Conservation (phyloP, 1,140 invertebrate genomes). For the Drosophila erecta region DNA sequence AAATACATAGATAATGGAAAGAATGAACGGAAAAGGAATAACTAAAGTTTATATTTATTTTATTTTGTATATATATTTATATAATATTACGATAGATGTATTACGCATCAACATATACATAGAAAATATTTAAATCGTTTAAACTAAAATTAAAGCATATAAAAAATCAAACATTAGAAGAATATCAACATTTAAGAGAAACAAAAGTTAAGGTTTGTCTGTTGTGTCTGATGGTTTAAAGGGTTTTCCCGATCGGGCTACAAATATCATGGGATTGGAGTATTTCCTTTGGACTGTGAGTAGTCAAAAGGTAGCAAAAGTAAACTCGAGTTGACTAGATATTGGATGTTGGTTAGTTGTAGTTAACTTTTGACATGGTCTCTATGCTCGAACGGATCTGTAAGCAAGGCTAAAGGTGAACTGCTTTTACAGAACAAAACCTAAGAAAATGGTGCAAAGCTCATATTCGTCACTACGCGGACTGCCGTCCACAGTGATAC, state of each 20-base stretch:
- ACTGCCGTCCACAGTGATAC: background rate
- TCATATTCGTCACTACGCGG: too few species aligned
- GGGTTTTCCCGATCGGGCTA: slow-evolving; percentile 29
- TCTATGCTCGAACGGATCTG: slow-evolving; percentile 11
- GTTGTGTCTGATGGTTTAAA: slow-evolving; percentile 31
- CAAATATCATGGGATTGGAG: slow-evolving; percentile 10
- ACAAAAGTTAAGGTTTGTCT: slow-evolving; percentile 39
- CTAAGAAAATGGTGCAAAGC: background rate
- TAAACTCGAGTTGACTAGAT: slow-evolving; percentile 66
- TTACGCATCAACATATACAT: slow-evolving; percentile 63
- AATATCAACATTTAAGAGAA: slow-evolving; percentile 37
- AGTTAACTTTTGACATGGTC: slow-evolving; percentile 41
- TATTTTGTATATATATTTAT: slow-evolving; percentile 64
- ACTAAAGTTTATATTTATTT: slow-evolving; percentile 65
- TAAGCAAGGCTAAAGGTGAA: background rate
- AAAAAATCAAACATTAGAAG: slow-evolving; percentile 32
- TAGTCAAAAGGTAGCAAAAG: slow-evolving; percentile 38
- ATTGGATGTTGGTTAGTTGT: slow-evolving; percentile 46
- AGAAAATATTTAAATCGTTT: slow-evolving; percentile 61
- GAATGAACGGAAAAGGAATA: slow-evolving; percentile 43
- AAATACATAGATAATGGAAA: slow-evolving; percentile 26
- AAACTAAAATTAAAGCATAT: slow-evolving; percentile 54
- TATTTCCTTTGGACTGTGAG: slow-evolving; percentile 7
- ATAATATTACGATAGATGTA: slow-evolving; percentile 53
- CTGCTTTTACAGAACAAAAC: slow-evolving; percentile 18